Percentiles rank a stretch among this genome's conserved stretches.
Evolutionary conservation across 35 echinoderm and acorn worm species (phyloP).

Genomic region (Lytechinus variegatus): DNA sequence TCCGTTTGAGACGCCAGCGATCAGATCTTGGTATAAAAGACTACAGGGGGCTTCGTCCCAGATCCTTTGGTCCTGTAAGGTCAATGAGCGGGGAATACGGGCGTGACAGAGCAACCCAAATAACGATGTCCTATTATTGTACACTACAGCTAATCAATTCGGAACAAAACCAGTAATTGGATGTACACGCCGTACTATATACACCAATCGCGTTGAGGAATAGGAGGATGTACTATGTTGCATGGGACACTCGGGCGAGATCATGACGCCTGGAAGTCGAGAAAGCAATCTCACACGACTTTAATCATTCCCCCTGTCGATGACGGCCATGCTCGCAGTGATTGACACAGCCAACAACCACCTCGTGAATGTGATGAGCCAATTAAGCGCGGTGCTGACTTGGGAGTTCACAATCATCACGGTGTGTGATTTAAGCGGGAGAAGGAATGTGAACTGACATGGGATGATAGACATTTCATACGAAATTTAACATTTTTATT

Average conservation of each 20-base stretch:
- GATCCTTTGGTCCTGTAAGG: neutral
- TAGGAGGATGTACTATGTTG: neutral
- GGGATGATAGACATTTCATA: neutral
- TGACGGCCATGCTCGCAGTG: neutral
- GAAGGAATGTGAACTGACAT: neutral
- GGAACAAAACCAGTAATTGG: neutral
- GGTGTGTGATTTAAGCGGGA: neutral
- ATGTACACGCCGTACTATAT: neutral
- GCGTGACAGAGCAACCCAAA: neutral
- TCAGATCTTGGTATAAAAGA: neutral
- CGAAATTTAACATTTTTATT: neutral
- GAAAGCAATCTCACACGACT: slow-evolving; percentile 1
- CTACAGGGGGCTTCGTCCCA: neutral
- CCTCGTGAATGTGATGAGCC: neutral
- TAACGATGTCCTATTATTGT: neutral
- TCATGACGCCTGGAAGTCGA: neutral
- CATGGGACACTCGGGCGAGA: neutral
- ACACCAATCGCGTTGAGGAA: neutral
- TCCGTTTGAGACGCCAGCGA: neutral
- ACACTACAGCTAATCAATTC: neutral
- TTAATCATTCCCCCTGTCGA: slow-evolving; percentile 11
- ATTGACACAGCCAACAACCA: neutral
- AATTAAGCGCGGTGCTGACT: neutral
- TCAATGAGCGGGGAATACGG: neutral
- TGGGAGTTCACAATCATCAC: neutral